These are phyloP conservation scores for Episyrphus balteatus DNA, from an alignment of 1,140 invertebrate species.

Conservation along the genomic window DNA sequence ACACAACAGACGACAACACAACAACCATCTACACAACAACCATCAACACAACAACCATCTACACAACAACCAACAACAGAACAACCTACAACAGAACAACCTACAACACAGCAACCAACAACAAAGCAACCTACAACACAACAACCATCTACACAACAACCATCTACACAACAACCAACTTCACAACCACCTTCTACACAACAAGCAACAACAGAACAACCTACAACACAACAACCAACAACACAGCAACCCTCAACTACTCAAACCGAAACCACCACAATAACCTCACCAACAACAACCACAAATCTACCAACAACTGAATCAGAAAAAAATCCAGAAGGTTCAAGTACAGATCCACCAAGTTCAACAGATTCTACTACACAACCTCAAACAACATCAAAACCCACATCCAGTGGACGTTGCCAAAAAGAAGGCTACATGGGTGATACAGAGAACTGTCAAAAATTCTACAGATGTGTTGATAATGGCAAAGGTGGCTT, in stretches of 20 bases:
- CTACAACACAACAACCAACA: conserved; percentile 1
- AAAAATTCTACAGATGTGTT: conserved; percentile 58
- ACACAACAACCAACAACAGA: conserved; percentile 3
- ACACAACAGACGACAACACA: not conserved
- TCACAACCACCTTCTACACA: conserved; percentile 4
- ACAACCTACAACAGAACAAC: conserved; percentile 1
- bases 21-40: not conserved
- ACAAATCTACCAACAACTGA: conserved; percentile 2
- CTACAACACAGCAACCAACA: not conserved
- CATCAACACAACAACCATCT: conserved; percentile 1
- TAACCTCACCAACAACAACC: not conserved
- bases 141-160: conserved; percentile 1
- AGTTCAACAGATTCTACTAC: conserved; percentile 4
- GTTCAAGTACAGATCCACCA: not conserved
- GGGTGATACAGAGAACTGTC: conserved; percentile 42
- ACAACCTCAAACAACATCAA: conserved; percentile 6
- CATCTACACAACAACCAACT: conserved; percentile 1
- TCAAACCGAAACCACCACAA: no score
- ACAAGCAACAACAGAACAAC: not conserved
- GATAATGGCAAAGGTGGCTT: conserved; percentile 42
- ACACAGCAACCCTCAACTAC: conserved; percentile 2
- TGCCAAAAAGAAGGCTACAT: conserved; percentile 21
- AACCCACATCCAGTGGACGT: conserved; percentile 4
- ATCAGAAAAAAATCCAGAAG: conserved; percentile 3
- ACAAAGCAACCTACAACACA: conserved; percentile 3